Evolutionary conservation across 2,113 vertebrate species (phyloP).

Genomic region (Xenotilapia caudafasciata): DNA sequence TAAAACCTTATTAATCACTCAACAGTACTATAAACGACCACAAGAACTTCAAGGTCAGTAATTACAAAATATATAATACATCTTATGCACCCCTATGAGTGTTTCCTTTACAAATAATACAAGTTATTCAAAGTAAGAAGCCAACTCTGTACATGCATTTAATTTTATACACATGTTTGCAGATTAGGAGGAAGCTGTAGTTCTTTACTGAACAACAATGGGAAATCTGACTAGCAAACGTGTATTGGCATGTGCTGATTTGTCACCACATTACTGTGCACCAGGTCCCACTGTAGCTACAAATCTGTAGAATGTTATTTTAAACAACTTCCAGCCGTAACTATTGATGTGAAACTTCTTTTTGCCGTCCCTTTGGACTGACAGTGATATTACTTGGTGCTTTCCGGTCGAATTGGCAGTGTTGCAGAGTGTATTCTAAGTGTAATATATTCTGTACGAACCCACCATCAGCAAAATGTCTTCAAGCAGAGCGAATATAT

Average conservation of each 20-base stretch:
- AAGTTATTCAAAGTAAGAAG: constrained; percentile 14
- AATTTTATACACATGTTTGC: background rate
- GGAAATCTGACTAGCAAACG: background rate
- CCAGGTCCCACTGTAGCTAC: background rate
- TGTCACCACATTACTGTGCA: constrained; percentile 4
- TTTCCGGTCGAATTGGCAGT: constrained; percentile 51
- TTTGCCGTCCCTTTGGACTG: background rate
- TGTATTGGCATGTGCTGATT: background rate
- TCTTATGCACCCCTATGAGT: background rate
- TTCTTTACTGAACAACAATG: background rate
- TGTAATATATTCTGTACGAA: constrained; percentile 3
- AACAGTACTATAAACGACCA: constrained; percentile 44
- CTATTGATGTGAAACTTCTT: background rate
- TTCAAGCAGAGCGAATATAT: background rate
- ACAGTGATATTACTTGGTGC: constrained; percentile 1
- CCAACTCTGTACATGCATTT: constrained; percentile 3
- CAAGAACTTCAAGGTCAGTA: constrained; percentile 15
- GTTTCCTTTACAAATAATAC: constrained; percentile 33
- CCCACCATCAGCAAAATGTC: background rate
- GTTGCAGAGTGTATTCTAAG: background rate
- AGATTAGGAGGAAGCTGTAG: background rate
- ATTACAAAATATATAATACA: constrained; percentile 57
- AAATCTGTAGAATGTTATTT: background rate
- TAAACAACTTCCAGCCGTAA: background rate
- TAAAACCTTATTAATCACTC: constrained; percentile 18